Conservation (phyloP, 2,888 invertebrate species). For the Oxystoma pomonae region DNA sequence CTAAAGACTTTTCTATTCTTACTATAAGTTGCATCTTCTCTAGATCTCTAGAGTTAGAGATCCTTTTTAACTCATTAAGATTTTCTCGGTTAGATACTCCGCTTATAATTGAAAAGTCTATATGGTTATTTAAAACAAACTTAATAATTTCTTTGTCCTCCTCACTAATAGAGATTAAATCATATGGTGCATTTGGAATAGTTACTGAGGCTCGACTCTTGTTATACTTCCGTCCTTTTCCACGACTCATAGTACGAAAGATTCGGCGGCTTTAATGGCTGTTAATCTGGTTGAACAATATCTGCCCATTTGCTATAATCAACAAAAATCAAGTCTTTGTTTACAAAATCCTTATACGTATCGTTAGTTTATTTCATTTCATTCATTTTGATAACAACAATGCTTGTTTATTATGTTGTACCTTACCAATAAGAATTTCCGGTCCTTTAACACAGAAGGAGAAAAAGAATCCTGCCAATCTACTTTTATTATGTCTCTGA, state of each 20-base stretch:
- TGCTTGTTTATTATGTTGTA: constrained; percentile 23
- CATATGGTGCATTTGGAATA: constrained; percentile 47
- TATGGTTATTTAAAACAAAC: constrained; percentile 63
- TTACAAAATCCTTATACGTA: constrained; percentile 54
- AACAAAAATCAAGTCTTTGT: constrained; percentile 53
- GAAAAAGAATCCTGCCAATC: too few relatives aligned
- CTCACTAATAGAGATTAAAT: constrained; percentile 43
- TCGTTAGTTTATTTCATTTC: too few relatives aligned
- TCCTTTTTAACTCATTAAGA: constrained; percentile 62
- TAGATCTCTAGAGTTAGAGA: constrained; percentile 48
- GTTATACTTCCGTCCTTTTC: constrained; percentile 53
- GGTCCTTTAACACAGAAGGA: constrained; percentile 82
- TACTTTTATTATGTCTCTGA: too few relatives aligned
- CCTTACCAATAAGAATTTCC: constrained; percentile 80
- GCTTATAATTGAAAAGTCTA: constrained; percentile 74
- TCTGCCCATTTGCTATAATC: constrained; percentile 53
- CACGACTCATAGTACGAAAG: constrained; percentile 49
- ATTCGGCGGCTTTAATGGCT: constrained; percentile 56
- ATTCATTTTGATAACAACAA: constrained; percentile 29
- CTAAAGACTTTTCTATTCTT: constrained; percentile 76
- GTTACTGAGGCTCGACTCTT: constrained; percentile 49
- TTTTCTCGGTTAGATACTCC: constrained; percentile 56
- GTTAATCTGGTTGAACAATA: constrained; percentile 55
- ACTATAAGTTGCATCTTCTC: constrained; percentile 57
- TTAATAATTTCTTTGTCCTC: constrained; percentile 50